Evolutionary conservation across 1,140 invertebrate genomes (phyloP), one percentile per base, ranked within the genome.

Genomic region (Amyelois transitella): DNA sequence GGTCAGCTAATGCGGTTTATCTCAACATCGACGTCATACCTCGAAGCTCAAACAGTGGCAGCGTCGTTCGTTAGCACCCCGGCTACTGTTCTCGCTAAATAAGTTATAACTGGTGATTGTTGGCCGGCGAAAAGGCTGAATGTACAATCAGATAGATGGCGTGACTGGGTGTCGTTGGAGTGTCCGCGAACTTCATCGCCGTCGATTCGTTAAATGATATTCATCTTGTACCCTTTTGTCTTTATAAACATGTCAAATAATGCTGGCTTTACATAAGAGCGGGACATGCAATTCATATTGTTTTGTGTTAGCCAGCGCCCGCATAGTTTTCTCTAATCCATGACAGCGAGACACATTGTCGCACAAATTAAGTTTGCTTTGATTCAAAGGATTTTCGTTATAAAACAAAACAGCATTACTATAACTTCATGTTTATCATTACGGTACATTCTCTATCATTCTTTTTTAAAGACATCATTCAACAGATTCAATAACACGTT

Each of bases 81-180:
- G 74, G 81, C 79, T 81, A 74, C 79, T 72, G 81, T 77, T 81
- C 81, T 75, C 73, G 74, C 77, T 87, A 87, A 87, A 80, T 87
- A 87, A 87, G 84, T 87, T 85, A 87, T 87, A 87, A 87, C 60
- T 75, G 74, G 72, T 77, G 81, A 87, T 87, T 80, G 82, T 81
- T 82, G 64, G 68, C 55, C 44, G 25, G 57, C 58, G 51, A 68
- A 78, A 75, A 81, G 77, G 78, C 80, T 81, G 77, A 79, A 75
- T 70, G 76, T 72, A 69, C 75, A 71, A 85, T 87, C 79, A 78
- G 81, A 85, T 85, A 86, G 82, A 87, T 87, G 84, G 82, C 84
- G 84, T 87, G 84, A 86, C 84, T 86, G 66, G 75, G 79, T 75
- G 84, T 87, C 81, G 77, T 87, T 87, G 86, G 78, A 76, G 75